phyloP scores from a whole-genome alignment of 2,888 invertebrate genomes.

The Dicycla oo region DNA sequence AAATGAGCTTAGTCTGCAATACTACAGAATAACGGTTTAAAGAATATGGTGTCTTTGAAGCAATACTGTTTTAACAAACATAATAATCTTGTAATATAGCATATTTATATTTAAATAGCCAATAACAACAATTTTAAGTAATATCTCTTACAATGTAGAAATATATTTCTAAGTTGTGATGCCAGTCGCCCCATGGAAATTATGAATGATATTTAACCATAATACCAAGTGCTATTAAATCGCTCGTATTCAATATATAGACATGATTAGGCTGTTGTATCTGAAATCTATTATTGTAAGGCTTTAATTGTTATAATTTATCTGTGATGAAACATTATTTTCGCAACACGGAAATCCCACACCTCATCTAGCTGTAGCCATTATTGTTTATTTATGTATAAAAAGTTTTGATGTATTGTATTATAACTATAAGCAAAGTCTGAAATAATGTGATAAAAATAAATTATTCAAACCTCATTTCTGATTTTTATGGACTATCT shows the following conservation, averaged over 20 bases:
- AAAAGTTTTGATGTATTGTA: constrained; percentile 72
- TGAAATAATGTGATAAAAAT: constrained; percentile 82
- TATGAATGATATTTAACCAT: constrained; percentile 52
- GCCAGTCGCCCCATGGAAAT: constrained; percentile 55
- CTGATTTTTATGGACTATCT: constrained; percentile 65
- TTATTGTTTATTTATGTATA: constrained; percentile 72
- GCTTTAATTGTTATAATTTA: constrained; percentile 69
- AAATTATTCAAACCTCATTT: constrained; percentile 78
- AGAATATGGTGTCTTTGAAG: constrained; percentile 39
- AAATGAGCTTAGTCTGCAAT: constrained; percentile 40
- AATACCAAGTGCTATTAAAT: constrained; percentile 41
- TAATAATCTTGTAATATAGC: constrained; percentile 44
- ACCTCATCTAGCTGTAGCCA: constrained; percentile 70
- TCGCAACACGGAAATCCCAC: constrained; percentile 65
- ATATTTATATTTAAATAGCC: constrained; percentile 48
- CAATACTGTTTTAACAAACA: constrained; percentile 38
- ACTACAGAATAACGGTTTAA: constrained; percentile 23
- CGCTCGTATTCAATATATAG: constrained; percentile 38
- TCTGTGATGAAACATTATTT: constrained; percentile 77
- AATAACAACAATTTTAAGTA: constrained; percentile 45
- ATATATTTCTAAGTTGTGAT: constrained; percentile 27
- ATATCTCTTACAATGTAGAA: constrained; percentile 25
- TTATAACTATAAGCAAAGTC: constrained; percentile 77
- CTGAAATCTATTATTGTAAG: constrained; percentile 63
- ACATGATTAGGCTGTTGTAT: constrained; percentile 57